These are phyloP conservation scores for Dinomys branickii DNA, from an alignment of 2,113 vertebrate species.

Conservation along the genomic window DNA sequence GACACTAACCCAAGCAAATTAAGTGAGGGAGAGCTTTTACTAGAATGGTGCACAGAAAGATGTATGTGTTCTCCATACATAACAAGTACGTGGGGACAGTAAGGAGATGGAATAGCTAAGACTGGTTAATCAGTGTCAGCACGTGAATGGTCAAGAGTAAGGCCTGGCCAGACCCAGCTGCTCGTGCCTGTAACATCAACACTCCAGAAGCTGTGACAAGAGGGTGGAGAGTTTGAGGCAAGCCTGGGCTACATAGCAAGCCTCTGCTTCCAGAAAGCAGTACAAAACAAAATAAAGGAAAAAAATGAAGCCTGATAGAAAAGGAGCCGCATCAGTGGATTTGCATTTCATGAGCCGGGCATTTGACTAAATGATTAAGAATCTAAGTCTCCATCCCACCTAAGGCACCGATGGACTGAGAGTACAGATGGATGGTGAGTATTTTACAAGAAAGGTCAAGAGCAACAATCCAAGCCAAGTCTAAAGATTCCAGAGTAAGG, in stretches of 20 bases:
- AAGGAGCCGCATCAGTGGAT: neutral
- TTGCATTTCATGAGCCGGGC: neutral
- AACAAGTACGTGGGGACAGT: neutral
- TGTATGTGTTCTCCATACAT: neutral
- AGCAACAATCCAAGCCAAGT: neutral
- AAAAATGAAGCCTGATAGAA: neutral
- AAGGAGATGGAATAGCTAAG: neutral
- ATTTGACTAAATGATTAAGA: too few relatives aligned
- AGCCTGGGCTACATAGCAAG: neutral
- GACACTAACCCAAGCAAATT: neutral
- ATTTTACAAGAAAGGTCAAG: neutral
- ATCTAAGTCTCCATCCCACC: neutral
- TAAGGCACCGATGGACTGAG: neutral
- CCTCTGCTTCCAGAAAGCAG: neutral
- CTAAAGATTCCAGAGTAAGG: neutral
- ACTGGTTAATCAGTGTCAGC: neutral
- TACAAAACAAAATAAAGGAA: neutral
- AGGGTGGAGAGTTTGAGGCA: neutral
- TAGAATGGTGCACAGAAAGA: neutral
- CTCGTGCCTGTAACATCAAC: neutral
- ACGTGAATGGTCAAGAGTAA: neutral
- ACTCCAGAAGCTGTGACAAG: neutral
- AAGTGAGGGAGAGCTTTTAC: neutral
- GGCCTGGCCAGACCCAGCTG: neutral
- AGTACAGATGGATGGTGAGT: neutral